Evolutionary conservation across 1,140 invertebrate genomes (phyloP).

Genomic region (Tetramorium simillimum): DNA sequence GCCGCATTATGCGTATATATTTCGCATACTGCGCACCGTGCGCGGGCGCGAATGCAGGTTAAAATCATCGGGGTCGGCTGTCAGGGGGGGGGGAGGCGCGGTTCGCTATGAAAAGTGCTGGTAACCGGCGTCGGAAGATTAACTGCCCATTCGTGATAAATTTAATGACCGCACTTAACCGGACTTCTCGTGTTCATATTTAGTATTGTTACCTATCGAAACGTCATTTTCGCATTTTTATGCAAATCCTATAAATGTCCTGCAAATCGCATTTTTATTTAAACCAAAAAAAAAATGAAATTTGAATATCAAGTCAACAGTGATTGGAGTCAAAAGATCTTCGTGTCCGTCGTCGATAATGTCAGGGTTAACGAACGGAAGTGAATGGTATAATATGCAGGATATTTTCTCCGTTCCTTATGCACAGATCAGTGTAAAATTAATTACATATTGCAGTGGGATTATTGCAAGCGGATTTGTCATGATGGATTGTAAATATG

Average conservation of each 20-base stretch:
- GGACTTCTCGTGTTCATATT: neutral
- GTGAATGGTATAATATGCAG: neutral
- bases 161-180: constrained; percentile 57
- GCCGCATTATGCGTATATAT: constrained; percentile 68
- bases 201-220: constrained; percentile 44
- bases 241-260: neutral
- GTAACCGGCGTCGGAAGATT: constrained; percentile 56
- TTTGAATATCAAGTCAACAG: neutral
- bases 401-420: neutral
- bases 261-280: neutral
- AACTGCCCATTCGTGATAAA: constrained; percentile 56
- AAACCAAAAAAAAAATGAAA: neutral
- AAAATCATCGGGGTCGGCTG: constrained; percentile 51
- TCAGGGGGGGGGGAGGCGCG: neutral
- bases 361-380: constrained; percentile 41
- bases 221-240: constrained; percentile 27
- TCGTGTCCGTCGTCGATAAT: neutral
- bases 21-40: constrained; percentile 33
- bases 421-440: constrained; percentile 21
- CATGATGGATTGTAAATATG: constrained; percentile 50
- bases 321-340: neutral
- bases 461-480: constrained; percentile 26
- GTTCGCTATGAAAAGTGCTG: constrained; percentile 35
- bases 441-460: constrained; percentile 11
- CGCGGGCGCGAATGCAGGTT: constrained; percentile 52